A percentile compares a stretch with the other conserved stretches of the same genome.
phyloP scores from a whole-genome alignment of 2,113 vertebrate genomes.

The Strix aluco region DNA sequence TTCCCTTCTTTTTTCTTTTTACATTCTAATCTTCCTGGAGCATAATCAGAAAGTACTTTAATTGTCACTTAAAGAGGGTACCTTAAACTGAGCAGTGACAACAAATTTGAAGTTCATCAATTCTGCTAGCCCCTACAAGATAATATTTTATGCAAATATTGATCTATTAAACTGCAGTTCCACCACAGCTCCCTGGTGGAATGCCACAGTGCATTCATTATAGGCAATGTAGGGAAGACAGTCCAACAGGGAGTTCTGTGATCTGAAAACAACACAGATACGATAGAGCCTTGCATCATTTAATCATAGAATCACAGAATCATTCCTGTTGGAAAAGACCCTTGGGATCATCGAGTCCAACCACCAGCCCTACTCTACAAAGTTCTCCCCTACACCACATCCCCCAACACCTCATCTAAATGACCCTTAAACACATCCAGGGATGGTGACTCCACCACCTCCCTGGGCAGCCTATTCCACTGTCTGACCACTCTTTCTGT shows the following conservation, averaged over 20 bases:
- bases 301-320: no score
- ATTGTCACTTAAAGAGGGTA: background rate
- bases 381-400: no score
- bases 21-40: background rate
- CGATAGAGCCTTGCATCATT: rapidly evolving
- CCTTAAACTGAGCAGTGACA: background rate
- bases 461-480: no score
- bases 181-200: background rate
- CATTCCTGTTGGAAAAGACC: no score
- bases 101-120: background rate
- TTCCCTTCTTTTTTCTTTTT: background rate
- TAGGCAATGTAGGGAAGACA: rapidly evolving
- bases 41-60: background rate
- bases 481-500: no score
- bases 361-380: no score
- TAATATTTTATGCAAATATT: background rate
- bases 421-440: no score
- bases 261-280: background rate
- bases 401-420: no score
- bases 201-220: background rate
- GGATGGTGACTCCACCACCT: no score
- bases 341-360: no score
- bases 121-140: background rate
- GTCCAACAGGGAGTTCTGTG: background rate
- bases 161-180: background rate